Conservation (phyloP, 2,888 invertebrate species). For the Actias luna region DNA sequence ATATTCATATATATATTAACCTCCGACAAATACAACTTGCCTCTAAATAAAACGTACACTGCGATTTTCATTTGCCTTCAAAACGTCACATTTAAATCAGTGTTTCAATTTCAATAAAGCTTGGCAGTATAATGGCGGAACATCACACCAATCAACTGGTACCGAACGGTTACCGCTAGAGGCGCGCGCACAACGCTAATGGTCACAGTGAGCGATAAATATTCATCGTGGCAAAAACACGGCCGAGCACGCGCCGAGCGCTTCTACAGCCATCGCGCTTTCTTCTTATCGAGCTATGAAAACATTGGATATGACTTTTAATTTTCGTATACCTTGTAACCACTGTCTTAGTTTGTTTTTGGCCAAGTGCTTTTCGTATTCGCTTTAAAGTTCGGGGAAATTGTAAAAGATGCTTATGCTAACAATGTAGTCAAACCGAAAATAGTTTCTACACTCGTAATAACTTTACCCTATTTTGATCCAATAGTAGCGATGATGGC, state of each 20-base stretch:
- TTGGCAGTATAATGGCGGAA: slow-evolving; percentile 16
- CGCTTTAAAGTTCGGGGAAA: no score
- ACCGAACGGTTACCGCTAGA: slow-evolving; percentile 39
- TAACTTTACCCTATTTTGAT: no score
- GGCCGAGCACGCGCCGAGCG: slow-evolving; percentile 63
- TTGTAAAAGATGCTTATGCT: no score
- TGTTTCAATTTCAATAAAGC: slow-evolving; percentile 16
- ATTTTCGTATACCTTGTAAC: slow-evolving; percentile 1
- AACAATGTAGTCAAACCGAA: no score
- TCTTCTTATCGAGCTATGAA: slow-evolving; percentile 57
- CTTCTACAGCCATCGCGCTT: slow-evolving; percentile 62
- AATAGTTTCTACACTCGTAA: no score
- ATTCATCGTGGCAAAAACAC: slow-evolving; percentile 79
- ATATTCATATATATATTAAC: not conserved
- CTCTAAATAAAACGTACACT: slow-evolving; percentile 10
- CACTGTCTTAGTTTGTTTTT: not conserved
- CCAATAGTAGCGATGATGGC: no score
- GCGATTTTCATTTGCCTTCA: slow-evolving; percentile 12
- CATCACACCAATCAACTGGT: slow-evolving; percentile 15
- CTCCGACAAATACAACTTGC: not conserved
- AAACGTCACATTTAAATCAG: slow-evolving; percentile 18
- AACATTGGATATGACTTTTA: slow-evolving; percentile 33
- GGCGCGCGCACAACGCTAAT: slow-evolving; percentile 45
- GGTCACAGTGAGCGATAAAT: slow-evolving; percentile 68
- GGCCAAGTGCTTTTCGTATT: no score